These are phyloP conservation scores for Mythimna vitellina DNA, from an alignment of 2,888 invertebrate species.

Conservation along the genomic window DNA sequence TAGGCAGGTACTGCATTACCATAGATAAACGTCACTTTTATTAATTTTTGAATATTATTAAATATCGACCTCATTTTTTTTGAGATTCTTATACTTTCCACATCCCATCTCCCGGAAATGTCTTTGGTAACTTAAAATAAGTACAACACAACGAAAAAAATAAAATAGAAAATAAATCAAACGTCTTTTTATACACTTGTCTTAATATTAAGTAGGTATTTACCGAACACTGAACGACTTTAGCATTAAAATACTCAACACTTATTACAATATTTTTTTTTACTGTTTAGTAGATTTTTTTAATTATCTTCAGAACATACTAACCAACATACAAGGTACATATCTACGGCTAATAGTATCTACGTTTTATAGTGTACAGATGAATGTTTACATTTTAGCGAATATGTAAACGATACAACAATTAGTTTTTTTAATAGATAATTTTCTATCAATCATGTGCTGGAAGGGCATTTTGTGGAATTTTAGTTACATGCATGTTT, in stretches of 20 bases:
- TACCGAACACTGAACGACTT: slow-evolving; percentile 81
- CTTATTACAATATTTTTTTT: slow-evolving; percentile 83
- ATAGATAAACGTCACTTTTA: background rate
- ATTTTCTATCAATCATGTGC: slow-evolving; percentile 55
- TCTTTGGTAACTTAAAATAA: slow-evolving; percentile 49
- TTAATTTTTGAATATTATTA: background rate
- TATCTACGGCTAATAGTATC: slow-evolving; percentile 78
- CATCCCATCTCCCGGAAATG: slow-evolving; percentile 36
- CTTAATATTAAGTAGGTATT: slow-evolving; percentile 71
- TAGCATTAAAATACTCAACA: slow-evolving; percentile 85
- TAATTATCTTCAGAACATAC: slow-evolving; percentile 80
- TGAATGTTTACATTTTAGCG: slow-evolving; percentile 65
- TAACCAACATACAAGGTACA: slow-evolving; percentile 81
- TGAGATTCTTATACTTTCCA: too few relatives aligned
- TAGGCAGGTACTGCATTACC: too few relatives aligned
- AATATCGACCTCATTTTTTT: background rate
- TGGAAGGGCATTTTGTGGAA: slow-evolving; percentile 52
- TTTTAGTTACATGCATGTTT: background rate
- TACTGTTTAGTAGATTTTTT: slow-evolving; percentile 75
- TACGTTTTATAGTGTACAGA: slow-evolving; percentile 68
- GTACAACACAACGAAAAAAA: slow-evolving; percentile 34
- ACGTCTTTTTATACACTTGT: slow-evolving; percentile 63
- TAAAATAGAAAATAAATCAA: slow-evolving; percentile 40
- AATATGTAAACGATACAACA: slow-evolving; percentile 66
- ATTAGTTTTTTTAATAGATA: slow-evolving; percentile 22